phyloP scores from a whole-genome alignment of 2,888 invertebrate species.

The Synergus gifuensis region DNA sequence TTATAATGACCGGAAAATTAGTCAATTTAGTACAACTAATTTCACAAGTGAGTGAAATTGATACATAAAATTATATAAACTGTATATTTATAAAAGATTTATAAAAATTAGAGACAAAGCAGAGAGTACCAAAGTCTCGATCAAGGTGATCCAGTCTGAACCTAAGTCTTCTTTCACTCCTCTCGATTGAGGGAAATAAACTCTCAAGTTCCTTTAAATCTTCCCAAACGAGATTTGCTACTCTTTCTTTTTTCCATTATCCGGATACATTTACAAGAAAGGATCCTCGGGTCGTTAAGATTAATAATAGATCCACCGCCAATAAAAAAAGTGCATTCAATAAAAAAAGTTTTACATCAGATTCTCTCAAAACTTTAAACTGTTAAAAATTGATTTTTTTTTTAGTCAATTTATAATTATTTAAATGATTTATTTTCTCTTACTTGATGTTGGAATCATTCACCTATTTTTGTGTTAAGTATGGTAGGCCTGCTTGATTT shows the following conservation, averaged over 20 bases:
- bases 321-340: conserved; percentile 27
- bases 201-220: conserved; percentile 35
- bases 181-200: conserved; percentile 40
- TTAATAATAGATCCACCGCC: conserved; percentile 21
- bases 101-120: conserved; percentile 3
- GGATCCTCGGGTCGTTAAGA: conserved; percentile 36
- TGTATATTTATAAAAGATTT: neutral
- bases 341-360: conserved; percentile 8
- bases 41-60: neutral
- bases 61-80: neutral
- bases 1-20: neutral
- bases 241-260: conserved; percentile 40
- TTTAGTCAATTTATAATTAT: neutral
- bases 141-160: conserved; percentile 39
- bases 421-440: neutral
- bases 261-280: conserved; percentile 38
- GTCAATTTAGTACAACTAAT: neutral
- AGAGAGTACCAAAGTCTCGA: conserved; percentile 24
- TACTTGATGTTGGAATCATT: neutral
- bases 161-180: conserved; percentile 28
- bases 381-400: neutral
- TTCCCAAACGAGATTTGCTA: conserved; percentile 24
- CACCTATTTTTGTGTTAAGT: neutral
- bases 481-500: neutral
- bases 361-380: conserved; percentile 2